Evolutionary conservation across 2,888 invertebrate species (phyloP).

Genomic region (Tuberolachnus salignus): DNA sequence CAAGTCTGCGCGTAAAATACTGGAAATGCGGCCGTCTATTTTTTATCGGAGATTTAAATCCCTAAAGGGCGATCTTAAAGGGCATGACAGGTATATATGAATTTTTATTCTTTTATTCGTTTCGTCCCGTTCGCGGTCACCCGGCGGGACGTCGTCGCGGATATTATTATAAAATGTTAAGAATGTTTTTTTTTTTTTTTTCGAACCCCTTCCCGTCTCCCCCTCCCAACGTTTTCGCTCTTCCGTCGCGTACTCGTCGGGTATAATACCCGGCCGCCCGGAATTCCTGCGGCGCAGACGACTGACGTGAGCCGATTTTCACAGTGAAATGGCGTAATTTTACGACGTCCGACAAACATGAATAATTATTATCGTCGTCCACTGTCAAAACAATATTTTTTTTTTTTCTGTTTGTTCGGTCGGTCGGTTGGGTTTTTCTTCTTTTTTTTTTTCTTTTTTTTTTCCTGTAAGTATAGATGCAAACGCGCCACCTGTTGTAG

Average conservation of each 20-base stretch:
- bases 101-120: too few relatives aligned
- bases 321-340: constrained; percentile 48
- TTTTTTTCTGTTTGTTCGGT: neutral
- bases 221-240: neutral
- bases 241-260: neutral
- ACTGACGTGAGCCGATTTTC: constrained; percentile 50
- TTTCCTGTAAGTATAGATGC: too few relatives aligned
- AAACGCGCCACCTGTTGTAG: too few relatives aligned
- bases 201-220: too few relatives aligned
- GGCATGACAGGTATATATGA: too few relatives aligned
- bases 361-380: neutral
- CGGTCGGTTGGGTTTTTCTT: too few relatives aligned
- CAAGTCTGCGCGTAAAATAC: too few relatives aligned
- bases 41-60: too few relatives aligned
- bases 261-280: neutral
- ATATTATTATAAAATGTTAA: neutral
- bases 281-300: neutral
- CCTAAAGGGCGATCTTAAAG: too few relatives aligned
- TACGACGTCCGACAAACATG: neutral
- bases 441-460: too few relatives aligned
- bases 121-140: neutral
- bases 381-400: constrained; percentile 27
- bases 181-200: too few relatives aligned
- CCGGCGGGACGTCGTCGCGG: constrained; percentile 35
- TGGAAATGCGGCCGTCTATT: too few relatives aligned